These are phyloP conservation scores for Sinocyclocheilus anshuiensis DNA, from an alignment of 2,113 vertebrate species.

Conservation along the genomic window DNA sequence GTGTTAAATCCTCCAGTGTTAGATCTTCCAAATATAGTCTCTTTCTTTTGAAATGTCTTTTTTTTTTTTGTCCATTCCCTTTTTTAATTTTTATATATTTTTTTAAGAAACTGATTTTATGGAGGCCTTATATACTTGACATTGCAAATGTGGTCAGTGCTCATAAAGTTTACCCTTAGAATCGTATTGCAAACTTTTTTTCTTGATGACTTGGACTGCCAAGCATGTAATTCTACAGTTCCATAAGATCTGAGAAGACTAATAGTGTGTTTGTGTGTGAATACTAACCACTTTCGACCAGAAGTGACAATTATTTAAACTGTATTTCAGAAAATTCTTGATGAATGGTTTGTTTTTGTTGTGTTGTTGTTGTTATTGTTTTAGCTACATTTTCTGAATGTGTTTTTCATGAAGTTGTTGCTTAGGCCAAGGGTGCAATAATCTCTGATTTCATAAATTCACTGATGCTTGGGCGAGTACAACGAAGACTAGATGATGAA, in stretches of 20 bases:
- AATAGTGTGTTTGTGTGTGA: background rate
- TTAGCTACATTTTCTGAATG: background rate
- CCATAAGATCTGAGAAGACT: too few relatives aligned
- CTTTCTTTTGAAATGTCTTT: background rate
- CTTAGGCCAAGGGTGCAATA: background rate
- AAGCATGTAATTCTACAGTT: background rate
- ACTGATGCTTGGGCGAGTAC: background rate
- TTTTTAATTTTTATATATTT: constrained; percentile 3
- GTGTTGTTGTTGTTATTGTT: background rate
- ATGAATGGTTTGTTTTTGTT: background rate
- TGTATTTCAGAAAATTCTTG: background rate
- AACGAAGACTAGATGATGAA: background rate
- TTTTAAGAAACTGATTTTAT: constrained; percentile 18
- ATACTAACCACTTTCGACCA: background rate
- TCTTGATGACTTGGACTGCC: constrained; percentile 3
- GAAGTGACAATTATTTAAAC: background rate
- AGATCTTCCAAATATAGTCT: constrained; percentile 20
- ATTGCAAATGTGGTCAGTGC: background rate
- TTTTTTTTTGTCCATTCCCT: background rate
- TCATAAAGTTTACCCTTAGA: constrained; percentile 11
- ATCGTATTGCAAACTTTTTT: background rate
- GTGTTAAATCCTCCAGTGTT: background rate
- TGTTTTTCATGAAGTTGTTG: background rate
- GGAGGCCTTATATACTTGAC: constrained; percentile 23
- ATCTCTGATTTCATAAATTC: background rate